Base-by-base conservation (phyloP, 2,888 invertebrate genomes). In the Dynastes hyllus region DNA sequence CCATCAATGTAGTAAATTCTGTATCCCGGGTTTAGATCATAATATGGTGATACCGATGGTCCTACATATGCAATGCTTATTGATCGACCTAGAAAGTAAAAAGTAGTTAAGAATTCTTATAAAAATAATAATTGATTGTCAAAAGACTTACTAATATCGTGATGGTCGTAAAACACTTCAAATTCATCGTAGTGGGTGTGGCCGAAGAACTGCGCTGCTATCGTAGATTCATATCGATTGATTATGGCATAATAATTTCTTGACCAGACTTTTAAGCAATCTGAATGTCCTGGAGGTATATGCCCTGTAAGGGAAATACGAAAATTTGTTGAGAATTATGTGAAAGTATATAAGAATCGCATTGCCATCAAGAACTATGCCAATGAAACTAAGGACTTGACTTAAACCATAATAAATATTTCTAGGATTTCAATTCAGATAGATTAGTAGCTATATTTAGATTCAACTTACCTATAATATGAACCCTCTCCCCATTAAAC, bases 1-100 rank as follows among this genome's bases (percentile, higher is more conserved):
- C 98, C 98, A 86, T 98, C 98, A 3, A 98, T 94, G 85, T 97
- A 96, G 88, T 98, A 99, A 88, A 99, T 96, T 87, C 98, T 92
- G 89, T 98, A 99, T 22, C 97, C 97, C 0, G 98, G 97, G 91
- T 98, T 98, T 77, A 97, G 91, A 87, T 96, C 94, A 84, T 94
- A 94, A 87, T 97, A 98, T 0, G 98, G 97, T 0, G 98, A 96
- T 0, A 98, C 96, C 0, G 98, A 98, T 2, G 98, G 98, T 8
- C 97, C 96, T 32, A 98, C 93, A 86, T 98, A 99, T 0, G 96
- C 97, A 82, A 98, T 93, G 87, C 94, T 95, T 6, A 95, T 93
- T 1, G 98, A 94, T 89, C 96, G 91, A 78, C 93, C 94, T 94
- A 85, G n/a, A 86, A 87, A 85, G 67, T 66, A 22, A 37, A 37